Base-by-base conservation (phyloP, 2,888 invertebrate species). In the Caenorhabditis imperialis region DNA sequence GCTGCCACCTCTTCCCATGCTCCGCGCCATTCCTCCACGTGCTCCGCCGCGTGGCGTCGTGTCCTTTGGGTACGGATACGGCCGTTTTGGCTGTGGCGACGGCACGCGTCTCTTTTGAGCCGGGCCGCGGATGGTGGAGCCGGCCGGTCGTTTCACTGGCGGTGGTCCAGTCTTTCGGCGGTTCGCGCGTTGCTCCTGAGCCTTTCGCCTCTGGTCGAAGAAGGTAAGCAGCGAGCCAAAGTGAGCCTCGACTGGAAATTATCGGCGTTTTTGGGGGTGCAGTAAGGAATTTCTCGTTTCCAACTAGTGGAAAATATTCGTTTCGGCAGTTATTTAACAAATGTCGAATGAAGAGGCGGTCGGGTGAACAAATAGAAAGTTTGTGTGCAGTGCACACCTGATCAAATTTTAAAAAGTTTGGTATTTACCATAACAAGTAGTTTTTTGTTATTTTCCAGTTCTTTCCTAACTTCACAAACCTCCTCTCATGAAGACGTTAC, bases 401-500 rank as follows among this genome's bases (percentile, higher is more conserved):
- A n/a, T n/a, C n/a, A n/a, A n/a, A n/a, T n/a, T n/a, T n/a, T n/a
- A n/a, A n/a, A n/a, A n/a, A n/a, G n/a, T n/a, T n/a, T n/a, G n/a
- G n/a, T n/a, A n/a, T n/a, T n/a, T n/a, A n/a, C n/a, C n/a, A n/a
- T n/a, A n/a, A n/a, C n/a, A n/a, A n/a, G n/a, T n/a, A n/a, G n/a
- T n/a, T 48, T 25, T 50, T 55, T 38, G 5, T 30, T 10, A 37
- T 18, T n/a, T n/a, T n/a, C n/a, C n/a, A n/a, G n/a, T n/a, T n/a
- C n/a, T n/a, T n/a, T n/a, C n/a, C n/a, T n/a, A n/a, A n/a, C n/a
- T n/a, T n/a, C n/a, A 55, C 45, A 14, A 10, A 78, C 78, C 75
- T 73, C 79, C 75, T 54, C 73, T 57, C 74, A 79, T 58, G 40
- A 69, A 79, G 1, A 79, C 74, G 38, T 77, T 76, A 25, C 73